A percentile compares a stretch with the other conserved stretches of the same genome.
These are phyloP conservation scores for Rosalia funebris DNA, from an alignment of 2,888 invertebrate species.

Conservation along the genomic window DNA sequence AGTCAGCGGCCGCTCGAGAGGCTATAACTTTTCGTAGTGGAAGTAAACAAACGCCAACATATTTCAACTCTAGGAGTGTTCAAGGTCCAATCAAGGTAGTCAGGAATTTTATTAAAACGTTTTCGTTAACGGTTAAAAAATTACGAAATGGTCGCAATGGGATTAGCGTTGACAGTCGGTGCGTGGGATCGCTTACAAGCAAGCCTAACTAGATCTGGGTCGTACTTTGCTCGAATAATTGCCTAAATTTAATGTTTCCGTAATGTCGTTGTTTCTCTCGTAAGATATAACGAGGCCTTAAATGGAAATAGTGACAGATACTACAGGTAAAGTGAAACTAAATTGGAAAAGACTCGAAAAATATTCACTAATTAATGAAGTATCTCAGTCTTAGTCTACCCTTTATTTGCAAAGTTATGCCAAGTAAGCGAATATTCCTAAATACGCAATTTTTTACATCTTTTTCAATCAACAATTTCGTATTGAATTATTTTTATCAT, in stretches of 20 bases:
- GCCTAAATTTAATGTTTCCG: constrained; percentile 16
- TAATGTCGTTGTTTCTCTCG: background rate
- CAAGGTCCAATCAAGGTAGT: constrained; percentile 34
- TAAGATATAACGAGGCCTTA: too few relatives aligned
- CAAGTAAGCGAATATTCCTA: too few relatives aligned
- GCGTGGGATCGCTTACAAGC: constrained; percentile 23
- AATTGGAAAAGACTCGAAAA: too few relatives aligned
- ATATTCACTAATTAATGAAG: too few relatives aligned
- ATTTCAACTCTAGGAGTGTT: constrained; percentile 34
- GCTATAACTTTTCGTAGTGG: constrained; percentile 34
- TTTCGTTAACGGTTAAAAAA: constrained; percentile 35
- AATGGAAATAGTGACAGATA: too few relatives aligned
- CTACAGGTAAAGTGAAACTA: too few relatives aligned
- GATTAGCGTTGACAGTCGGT: constrained; percentile 28
- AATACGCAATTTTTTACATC: too few relatives aligned
- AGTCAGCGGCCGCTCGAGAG: constrained; percentile 27
- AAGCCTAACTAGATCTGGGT: constrained; percentile 22
- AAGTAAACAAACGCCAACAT: constrained; percentile 36
- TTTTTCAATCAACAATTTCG: too few relatives aligned
- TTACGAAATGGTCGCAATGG: constrained; percentile 31
- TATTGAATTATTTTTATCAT: too few relatives aligned
- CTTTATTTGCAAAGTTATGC: too few relatives aligned
- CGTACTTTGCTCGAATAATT: constrained; percentile 7
- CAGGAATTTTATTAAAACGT: constrained; percentile 34
- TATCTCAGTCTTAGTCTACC: too few relatives aligned